Conservation (phyloP, 1,140 invertebrate species). For the Protaetia brevitarsis region DNA sequence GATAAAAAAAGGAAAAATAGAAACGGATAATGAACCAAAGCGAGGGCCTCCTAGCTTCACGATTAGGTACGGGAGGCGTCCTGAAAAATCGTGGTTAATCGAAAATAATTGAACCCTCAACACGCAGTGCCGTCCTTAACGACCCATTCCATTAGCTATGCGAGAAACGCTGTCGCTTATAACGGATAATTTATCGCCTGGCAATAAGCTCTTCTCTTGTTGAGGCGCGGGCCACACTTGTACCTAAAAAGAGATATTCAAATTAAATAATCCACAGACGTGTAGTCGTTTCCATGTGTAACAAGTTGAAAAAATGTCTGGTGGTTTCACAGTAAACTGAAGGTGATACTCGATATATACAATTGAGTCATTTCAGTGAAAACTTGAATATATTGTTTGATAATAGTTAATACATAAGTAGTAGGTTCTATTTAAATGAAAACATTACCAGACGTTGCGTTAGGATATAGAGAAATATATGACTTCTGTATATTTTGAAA, state of each 20-base stretch:
- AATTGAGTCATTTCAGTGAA: too few species aligned
- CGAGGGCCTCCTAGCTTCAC: not conserved
- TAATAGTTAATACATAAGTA: too few species aligned
- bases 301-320: too few species aligned
- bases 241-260: not conserved
- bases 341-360: too few species aligned
- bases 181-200: not conserved
- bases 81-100: slow-evolving; percentile 6
- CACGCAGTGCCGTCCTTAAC: not conserved
- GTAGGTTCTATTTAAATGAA: too few species aligned
- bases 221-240: not conserved
- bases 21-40: not conserved
- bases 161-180: not conserved
- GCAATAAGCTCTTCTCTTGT: not conserved
- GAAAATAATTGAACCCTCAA: slow-evolving; percentile 17
- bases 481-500: too few species aligned
- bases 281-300: too few species aligned
- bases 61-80: not conserved
- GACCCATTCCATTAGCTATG: slow-evolving; percentile 4
- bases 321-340: too few species aligned
- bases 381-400: too few species aligned
- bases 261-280: not conserved
- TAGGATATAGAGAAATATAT: too few species aligned
- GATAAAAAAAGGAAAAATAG: not conserved
- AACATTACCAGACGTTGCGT: too few species aligned